phyloP scores from a whole-genome alignment of 2,888 invertebrate genomes.

The Lapara coniferarum region DNA sequence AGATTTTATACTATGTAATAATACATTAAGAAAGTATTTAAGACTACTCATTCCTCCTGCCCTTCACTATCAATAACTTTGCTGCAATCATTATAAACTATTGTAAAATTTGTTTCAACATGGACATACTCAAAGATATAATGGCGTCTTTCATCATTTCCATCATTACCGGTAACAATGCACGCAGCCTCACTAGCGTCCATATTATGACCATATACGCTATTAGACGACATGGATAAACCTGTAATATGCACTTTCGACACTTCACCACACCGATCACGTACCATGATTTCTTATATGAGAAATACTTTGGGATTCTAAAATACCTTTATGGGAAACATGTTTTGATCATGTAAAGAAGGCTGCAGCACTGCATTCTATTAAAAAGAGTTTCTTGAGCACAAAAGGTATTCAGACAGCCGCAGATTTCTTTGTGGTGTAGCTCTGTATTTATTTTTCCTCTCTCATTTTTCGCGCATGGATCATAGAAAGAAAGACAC shows the following conservation, averaged over 20 bases:
- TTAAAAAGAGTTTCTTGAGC: background rate
- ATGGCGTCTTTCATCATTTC: slow-evolving; percentile 24
- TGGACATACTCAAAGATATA: background rate
- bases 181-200: slow-evolving; percentile 31
- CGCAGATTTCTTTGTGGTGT: background rate
- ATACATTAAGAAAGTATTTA: no score
- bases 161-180: slow-evolving; percentile 41
- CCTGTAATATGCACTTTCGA: slow-evolving; percentile 55
- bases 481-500: slow-evolving; percentile 32
- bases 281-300: slow-evolving; percentile 58
- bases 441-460: slow-evolving; percentile 22
- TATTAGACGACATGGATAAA: slow-evolving; percentile 50
- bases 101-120: background rate
- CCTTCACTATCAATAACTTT: background rate
- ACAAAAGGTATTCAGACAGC: background rate
- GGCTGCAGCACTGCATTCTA: background rate
- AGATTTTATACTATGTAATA: no score
- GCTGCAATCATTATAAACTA: background rate
- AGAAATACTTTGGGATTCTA: slow-evolving; percentile 56
- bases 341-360: slow-evolving; percentile 42
- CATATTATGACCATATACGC: slow-evolving; percentile 57
- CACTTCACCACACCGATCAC: slow-evolving; percentile 61
- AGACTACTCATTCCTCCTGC: no score
- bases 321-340: slow-evolving; percentile 59
- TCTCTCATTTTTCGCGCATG: slow-evolving; percentile 28